phyloP scores from a whole-genome alignment of 2,888 invertebrate genomes.

The Meteorus colon region DNA sequence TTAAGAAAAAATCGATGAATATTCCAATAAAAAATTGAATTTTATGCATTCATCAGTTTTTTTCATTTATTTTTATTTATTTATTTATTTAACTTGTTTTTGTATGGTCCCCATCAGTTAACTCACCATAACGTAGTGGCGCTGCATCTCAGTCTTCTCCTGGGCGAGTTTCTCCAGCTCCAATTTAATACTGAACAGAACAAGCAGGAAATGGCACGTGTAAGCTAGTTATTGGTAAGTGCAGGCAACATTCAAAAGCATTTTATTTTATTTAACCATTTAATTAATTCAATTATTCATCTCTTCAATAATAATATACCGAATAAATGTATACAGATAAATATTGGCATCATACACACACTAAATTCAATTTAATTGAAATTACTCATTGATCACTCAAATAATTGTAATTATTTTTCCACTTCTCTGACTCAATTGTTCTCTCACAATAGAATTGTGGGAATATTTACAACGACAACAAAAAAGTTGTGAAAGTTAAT shows the following conservation, averaged over 20 bases:
- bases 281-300: not conserved
- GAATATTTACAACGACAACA: not conserved
- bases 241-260: conserved; percentile 65
- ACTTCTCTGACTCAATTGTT: not conserved
- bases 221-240: conserved; percentile 68
- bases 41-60: no score
- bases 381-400: no score
- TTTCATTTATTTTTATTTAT: conserved; percentile 43
- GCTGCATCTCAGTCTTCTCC: conserved; percentile 91
- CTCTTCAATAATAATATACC: not conserved
- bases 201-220: conserved; percentile 68
- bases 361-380: no score
- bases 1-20: no score
- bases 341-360: not conserved
- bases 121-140: conserved; percentile 92
- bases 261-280: conserved; percentile 15
- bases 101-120: not conserved
- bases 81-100: conserved; percentile 38
- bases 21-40: no score
- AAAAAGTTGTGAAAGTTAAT: not conserved
- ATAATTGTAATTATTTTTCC: no score
- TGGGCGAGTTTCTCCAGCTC: conserved; percentile 90
- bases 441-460: not conserved
- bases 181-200: conserved; percentile 82
- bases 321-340: not conserved